Conservation (phyloP, 35 echinoderm and acorn worm species). For the Nesometra sesokonis region DNA sequence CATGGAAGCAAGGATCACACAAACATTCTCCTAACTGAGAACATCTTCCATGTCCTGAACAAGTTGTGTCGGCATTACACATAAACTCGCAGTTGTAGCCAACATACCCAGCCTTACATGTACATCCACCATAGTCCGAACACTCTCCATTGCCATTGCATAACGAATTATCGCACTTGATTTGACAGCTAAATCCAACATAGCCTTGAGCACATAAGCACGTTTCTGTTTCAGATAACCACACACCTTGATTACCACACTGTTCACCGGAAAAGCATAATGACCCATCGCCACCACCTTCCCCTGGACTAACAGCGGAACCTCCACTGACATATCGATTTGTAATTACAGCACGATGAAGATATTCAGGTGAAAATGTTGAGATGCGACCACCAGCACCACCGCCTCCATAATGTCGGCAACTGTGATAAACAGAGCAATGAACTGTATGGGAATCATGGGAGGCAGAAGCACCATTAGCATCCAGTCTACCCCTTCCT, state of each 20-base stretch:
- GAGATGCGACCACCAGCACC: constrained; percentile 12
- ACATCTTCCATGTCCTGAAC: constrained; percentile 65
- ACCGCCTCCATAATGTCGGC: not conserved
- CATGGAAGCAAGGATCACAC: constrained; percentile 68
- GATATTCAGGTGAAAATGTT: not conserved
- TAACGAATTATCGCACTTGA: constrained; percentile 25
- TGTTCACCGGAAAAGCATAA: constrained; percentile 24
- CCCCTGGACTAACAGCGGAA: not conserved
- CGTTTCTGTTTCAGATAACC: not conserved
- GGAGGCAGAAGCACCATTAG: constrained; percentile 44
- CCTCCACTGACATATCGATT: constrained; percentile 1
- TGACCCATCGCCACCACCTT: constrained; percentile 20
- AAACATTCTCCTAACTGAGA: constrained; percentile 46
- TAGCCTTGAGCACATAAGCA: constrained; percentile 49
- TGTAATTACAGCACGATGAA: constrained; percentile 16
- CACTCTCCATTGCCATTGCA: constrained; percentile 67
- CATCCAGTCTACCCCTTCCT: constrained; percentile 37
- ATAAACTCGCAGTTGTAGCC: constrained; percentile 74
- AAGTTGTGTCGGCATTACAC: constrained; percentile 38
- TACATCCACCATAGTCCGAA: constrained; percentile 45
- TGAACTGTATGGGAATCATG: not conserved
- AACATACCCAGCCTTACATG: constrained; percentile 57
- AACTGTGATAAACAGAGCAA: not conserved
- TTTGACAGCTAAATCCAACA: constrained; percentile 66
- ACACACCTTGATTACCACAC: constrained; percentile 56